Conservation (phyloP, 2,113 vertebrate species). For the Gavia stellata region DNA sequence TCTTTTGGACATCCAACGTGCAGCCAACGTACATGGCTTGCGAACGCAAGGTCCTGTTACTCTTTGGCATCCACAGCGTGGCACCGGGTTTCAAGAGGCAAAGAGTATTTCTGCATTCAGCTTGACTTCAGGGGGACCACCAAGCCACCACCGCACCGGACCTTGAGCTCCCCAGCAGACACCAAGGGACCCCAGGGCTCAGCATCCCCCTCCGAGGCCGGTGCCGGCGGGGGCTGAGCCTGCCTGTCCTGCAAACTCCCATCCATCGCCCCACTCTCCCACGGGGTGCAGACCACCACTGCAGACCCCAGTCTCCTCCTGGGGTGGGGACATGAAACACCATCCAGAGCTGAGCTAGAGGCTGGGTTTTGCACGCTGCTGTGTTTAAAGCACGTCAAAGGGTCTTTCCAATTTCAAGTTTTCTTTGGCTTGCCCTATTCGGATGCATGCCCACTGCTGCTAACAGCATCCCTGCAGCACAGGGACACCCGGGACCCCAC, state of each 20-base stretch:
- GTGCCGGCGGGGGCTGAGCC: neutral
- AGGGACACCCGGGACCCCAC: neutral
- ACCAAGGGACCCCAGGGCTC: neutral
- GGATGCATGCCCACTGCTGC: rapidly evolving
- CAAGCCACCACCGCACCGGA: rapidly evolving
- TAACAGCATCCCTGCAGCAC: neutral
- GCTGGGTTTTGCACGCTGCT: neutral
- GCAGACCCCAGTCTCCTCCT: neutral
- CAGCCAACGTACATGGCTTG: rapidly evolving
- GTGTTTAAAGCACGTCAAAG: neutral
- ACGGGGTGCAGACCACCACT: rapidly evolving
- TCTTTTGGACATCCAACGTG: rapidly evolving
- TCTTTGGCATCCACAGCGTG: rapidly evolving
- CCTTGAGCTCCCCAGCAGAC: neutral
- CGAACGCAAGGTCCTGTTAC: neutral
- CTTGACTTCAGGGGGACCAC: neutral
- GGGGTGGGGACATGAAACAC: rapidly evolving
- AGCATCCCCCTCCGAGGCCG: rapidly evolving
- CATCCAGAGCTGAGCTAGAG: neutral
- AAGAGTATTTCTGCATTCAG: neutral
- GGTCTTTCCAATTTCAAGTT: neutral
- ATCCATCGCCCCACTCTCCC: rapidly evolving
- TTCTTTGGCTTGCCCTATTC: neutral
- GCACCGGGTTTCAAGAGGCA: neutral
- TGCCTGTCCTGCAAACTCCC: neutral